Conservation (phyloP, 1,140 invertebrate species). For the Tetramorium alpestre region DNA sequence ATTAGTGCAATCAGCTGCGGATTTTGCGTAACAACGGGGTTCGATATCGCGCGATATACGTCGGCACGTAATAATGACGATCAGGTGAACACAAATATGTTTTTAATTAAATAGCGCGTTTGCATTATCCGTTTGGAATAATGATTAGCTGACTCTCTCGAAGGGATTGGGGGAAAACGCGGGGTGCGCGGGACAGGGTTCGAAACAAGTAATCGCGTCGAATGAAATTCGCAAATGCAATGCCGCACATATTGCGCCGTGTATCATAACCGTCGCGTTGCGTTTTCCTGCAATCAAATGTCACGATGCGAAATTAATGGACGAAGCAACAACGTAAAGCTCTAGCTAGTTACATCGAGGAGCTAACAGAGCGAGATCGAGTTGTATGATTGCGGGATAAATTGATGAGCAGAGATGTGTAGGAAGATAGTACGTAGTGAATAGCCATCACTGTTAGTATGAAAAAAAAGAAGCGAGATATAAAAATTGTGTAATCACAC, state of each 20-base stretch:
- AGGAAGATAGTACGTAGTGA: neutral
- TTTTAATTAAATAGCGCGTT: slow-evolving; percentile 63
- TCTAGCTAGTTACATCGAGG: slow-evolving; percentile 35
- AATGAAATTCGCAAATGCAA: slow-evolving; percentile 51
- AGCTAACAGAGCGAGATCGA: slow-evolving; percentile 11
- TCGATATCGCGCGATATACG: slow-evolving; percentile 47
- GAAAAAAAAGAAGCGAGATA: neutral
- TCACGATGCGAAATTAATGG: slow-evolving; percentile 53
- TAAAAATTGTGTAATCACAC: neutral
- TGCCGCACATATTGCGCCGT: neutral
- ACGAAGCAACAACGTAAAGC: slow-evolving; percentile 20
- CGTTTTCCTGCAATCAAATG: slow-evolving; percentile 48
- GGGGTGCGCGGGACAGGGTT: neutral
- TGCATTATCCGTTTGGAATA: slow-evolving; percentile 59
- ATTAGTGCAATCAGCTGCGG: slow-evolving; percentile 62
- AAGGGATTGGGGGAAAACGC: neutral
- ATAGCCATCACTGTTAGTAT: neutral
- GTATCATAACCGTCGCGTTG: slow-evolving; percentile 50
- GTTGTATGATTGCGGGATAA: slow-evolving; percentile 34
- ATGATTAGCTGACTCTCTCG: slow-evolving; percentile 34
- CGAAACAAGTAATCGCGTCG: slow-evolving; percentile 30
- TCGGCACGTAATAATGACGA: slow-evolving; percentile 59
- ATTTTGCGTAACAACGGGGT: slow-evolving; percentile 47
- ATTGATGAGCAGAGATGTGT: slow-evolving; percentile 32
- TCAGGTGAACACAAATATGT: slow-evolving; percentile 53